These are phyloP conservation scores for Bos javanicus DNA, from an alignment of 2,113 vertebrate genomes.

Conservation along the genomic window DNA sequence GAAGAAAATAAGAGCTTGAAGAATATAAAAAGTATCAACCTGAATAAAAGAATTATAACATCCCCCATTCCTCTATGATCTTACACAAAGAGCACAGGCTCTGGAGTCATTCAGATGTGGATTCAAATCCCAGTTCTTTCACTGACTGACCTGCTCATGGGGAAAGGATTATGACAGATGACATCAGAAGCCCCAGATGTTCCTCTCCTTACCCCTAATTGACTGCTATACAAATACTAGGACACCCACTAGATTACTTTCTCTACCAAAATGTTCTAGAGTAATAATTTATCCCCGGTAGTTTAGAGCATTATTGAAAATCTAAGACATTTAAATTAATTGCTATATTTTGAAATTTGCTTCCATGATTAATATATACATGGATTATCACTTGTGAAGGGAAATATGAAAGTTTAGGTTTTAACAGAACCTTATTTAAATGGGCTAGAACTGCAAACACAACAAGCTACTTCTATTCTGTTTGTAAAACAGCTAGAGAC, in stretches of 20 bases:
- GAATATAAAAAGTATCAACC: neutral
- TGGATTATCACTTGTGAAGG: neutral
- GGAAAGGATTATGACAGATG: neutral
- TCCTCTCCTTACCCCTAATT: neutral
- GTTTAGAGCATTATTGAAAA: neutral
- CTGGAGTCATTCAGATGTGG: neutral
- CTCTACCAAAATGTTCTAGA: neutral
- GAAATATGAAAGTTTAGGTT: neutral
- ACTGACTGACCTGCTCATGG: neutral
- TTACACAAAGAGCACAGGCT: neutral
- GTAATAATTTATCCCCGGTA: neutral
- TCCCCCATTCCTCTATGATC: neutral
- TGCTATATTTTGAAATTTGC: neutral
- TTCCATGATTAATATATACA: neutral
- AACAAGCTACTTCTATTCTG: neutral
- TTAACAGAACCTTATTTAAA: neutral
- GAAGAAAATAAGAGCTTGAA: constrained; percentile 48
- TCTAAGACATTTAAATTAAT: neutral
- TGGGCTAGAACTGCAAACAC: neutral
- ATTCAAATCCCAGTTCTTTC: neutral
- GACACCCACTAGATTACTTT: neutral
- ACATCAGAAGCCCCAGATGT: neutral
- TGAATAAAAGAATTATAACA: neutral
- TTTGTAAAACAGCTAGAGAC: neutral
- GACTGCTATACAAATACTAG: neutral